phyloP scores from a whole-genome alignment of 2,888 invertebrate genomes.

The Drosophila bunnanda region DNA sequence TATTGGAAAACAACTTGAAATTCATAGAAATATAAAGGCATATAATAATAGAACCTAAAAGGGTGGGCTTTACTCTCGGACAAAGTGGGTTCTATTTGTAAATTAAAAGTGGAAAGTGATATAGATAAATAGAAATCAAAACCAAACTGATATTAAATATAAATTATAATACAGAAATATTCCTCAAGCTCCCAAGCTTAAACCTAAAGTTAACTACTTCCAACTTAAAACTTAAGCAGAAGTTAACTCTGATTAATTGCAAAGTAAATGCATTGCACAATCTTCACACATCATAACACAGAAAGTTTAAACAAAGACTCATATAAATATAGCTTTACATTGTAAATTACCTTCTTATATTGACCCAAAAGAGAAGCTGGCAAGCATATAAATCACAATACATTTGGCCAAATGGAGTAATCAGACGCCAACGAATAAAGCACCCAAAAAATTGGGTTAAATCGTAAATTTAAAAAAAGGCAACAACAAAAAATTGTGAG shows the following conservation, averaged over 20 bases:
- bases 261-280: not conserved
- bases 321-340: not conserved
- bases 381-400: constrained; percentile 8
- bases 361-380: not conserved
- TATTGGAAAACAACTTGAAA: not conserved
- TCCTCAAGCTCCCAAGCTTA: not conserved
- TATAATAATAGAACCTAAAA: too few relatives aligned
- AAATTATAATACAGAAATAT: not conserved
- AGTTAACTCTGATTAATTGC: too few relatives aligned
- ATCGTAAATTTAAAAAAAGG: constrained; percentile 25
- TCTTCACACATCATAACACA: not conserved
- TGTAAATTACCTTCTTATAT: not conserved
- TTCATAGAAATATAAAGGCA: too few relatives aligned
- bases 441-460: constrained; percentile 9
- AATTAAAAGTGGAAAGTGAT: too few relatives aligned
- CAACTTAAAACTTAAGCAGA: too few relatives aligned
- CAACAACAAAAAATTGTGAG: constrained; percentile 9
- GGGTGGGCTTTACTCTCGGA: too few relatives aligned
- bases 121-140: too few relatives aligned
- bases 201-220: not conserved
- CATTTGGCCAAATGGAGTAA: constrained; percentile 2
- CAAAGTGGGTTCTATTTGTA: not conserved
- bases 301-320: not conserved
- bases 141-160: not conserved
- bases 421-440: not conserved